These are phyloP conservation scores for Piaya cayana DNA, from an alignment of 2,113 vertebrate species.

Conservation along the genomic window DNA sequence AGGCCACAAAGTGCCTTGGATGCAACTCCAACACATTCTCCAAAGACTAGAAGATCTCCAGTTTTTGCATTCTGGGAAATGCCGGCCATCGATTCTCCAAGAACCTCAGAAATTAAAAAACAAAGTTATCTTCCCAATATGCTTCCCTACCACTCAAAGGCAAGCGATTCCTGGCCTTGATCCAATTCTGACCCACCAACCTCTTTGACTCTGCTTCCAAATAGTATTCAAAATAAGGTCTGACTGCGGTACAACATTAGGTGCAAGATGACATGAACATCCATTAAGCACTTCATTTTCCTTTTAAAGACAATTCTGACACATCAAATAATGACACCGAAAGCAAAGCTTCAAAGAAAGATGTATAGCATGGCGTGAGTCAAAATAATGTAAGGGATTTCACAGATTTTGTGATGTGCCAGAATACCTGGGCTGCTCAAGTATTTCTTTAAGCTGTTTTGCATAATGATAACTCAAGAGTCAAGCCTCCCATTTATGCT, in stretches of 20 bases:
- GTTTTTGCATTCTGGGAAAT: conserved; percentile 99
- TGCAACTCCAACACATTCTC: conserved; percentile 91
- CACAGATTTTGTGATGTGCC: not conserved
- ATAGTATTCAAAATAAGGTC: not conserved
- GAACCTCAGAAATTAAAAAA: conserved; percentile 78
- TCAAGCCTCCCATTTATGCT: not conserved
- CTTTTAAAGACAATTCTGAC: not conserved
- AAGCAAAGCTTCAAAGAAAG: not conserved
- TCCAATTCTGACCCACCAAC: not conserved
- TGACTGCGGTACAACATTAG: not conserved
- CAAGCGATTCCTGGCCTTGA: not conserved
- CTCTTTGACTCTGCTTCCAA: not conserved
- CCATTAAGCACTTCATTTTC: not conserved
- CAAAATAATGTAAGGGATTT: not conserved
- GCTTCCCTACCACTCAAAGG: not conserved
- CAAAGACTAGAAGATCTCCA: conserved; percentile 90
- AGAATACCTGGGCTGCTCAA: not conserved
- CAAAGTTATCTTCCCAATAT: not conserved
- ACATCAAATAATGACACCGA: not conserved
- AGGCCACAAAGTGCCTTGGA: conserved; percentile 97
- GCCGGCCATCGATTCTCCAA: conserved; percentile 97
- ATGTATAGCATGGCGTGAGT: fast-evolving
- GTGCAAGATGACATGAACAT: not conserved
- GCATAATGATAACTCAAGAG: not conserved
- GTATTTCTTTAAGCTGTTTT: not conserved